These are phyloP conservation scores for Brachylomia viminalis DNA, from an alignment of 2,888 invertebrate species.

Conservation along the genomic window DNA sequence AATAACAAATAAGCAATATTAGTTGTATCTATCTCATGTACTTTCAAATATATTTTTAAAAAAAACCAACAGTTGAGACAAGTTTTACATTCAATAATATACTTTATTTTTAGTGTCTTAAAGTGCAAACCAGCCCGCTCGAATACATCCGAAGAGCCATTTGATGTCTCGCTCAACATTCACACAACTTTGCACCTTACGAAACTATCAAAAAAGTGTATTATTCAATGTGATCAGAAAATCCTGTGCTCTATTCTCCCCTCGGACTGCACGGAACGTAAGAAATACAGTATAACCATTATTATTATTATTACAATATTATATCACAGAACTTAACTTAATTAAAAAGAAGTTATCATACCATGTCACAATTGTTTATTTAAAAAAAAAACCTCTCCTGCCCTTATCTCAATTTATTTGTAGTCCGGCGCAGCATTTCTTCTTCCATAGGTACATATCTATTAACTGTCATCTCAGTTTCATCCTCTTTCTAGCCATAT, in stretches of 20 bases:
- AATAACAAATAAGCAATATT: not conserved
- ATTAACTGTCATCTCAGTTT: not conserved
- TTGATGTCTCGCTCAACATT: not conserved
- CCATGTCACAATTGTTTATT: not conserved
- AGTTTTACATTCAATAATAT: slow-evolving; percentile 3
- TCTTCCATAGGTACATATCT: not conserved
- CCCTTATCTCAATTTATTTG: not conserved
- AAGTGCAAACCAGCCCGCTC: not conserved
- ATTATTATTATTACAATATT: slow-evolving; percentile 7
- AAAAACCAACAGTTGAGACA: not conserved
- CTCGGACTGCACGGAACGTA: no score
- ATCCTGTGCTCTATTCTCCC: no score
- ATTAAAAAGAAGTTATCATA: slow-evolving; percentile 2
- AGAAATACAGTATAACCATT: not conserved
- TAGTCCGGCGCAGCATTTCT: no score
- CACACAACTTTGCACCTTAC: not conserved
- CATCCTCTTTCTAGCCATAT: not conserved
- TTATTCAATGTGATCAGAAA: not conserved
- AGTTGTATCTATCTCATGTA: slow-evolving; percentile 7
- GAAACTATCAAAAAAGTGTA: not conserved
- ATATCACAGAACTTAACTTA: slow-evolving; percentile 40
- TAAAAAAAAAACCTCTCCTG: not conserved
- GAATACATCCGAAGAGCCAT: no score
- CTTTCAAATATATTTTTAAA: not conserved
- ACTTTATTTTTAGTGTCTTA: not conserved